Conservation (phyloP, 92 coral and sea anemone species). For the Porites evermanni region DNA sequence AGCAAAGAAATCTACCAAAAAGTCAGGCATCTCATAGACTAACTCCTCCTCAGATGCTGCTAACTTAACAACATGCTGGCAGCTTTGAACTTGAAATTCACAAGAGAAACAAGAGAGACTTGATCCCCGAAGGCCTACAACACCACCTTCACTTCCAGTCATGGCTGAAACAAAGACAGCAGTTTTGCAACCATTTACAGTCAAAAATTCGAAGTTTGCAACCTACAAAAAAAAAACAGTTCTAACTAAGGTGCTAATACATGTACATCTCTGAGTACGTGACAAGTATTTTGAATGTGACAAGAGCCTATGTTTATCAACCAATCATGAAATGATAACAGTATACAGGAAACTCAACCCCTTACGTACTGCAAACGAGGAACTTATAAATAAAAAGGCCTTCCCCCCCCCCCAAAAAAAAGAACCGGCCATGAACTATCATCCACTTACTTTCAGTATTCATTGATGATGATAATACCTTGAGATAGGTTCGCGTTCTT, state of each 20-base stretch:
- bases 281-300: too few relatives aligned
- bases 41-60: background rate
- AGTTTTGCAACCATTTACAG: background rate
- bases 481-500: constrained; percentile 10
- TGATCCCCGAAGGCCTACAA: constrained; percentile 28
- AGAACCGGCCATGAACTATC: too few relatives aligned
- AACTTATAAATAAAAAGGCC: background rate
- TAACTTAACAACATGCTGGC: constrained; percentile 19
- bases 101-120: background rate
- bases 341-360: too few relatives aligned
- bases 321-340: background rate
- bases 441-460: constrained; percentile 3
- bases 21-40: constrained; percentile 15
- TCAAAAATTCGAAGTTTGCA: background rate
- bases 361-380: too few relatives aligned
- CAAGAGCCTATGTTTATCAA: too few relatives aligned
- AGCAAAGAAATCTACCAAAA: constrained; percentile 31
- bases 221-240: background rate
- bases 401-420: too few relatives aligned
- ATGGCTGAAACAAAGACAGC: constrained; percentile 4
- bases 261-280: too few relatives aligned
- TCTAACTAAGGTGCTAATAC: background rate
- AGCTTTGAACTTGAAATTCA: background rate
- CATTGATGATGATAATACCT: constrained; percentile 4
- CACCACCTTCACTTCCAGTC: background rate